These are phyloP conservation scores for Zosterops borbonicus DNA, from an alignment of 2,113 vertebrate genomes.

Conservation along the genomic window DNA sequence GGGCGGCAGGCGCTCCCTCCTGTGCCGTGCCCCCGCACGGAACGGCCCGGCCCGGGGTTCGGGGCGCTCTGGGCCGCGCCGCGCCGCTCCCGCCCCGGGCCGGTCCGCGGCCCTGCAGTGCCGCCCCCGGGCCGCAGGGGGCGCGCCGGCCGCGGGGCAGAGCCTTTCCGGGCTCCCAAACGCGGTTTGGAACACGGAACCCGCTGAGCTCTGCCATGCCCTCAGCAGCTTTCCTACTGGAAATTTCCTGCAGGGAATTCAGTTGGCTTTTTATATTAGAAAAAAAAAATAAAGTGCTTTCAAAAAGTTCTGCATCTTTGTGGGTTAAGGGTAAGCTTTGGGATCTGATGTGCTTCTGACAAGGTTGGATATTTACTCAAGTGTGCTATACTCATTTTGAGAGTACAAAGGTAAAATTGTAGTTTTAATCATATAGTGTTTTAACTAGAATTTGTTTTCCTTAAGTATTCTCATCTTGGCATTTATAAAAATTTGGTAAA, in stretches of 20 bases:
- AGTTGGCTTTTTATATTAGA: not conserved
- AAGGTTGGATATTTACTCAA: not conserved
- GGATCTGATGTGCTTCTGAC: not conserved
- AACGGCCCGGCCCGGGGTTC: no score
- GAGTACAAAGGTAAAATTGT: not conserved
- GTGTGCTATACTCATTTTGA: not conserved
- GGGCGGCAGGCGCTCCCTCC: no score
- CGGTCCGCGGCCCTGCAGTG: no score
- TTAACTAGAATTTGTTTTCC: not conserved
- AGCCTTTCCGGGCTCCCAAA: no score
- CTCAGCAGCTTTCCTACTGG: not conserved
- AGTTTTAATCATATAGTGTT: not conserved
- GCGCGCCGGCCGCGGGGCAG: no score
- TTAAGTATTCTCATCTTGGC: not conserved
- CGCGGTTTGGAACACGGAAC: not conserved
- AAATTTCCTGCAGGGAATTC: not conserved
- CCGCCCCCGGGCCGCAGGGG: no score
- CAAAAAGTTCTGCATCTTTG: not conserved
- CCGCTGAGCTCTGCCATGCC: not conserved
- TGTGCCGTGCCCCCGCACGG: no score
- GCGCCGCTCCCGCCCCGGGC: no score
- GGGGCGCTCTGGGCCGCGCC: no score
- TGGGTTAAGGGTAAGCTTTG: not conserved
- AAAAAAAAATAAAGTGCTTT: not conserved
- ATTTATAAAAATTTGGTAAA: not conserved